phyloP scores from a whole-genome alignment of 2,797 vertebrate genomes.

The Peromyscus melanophrys region DNA sequence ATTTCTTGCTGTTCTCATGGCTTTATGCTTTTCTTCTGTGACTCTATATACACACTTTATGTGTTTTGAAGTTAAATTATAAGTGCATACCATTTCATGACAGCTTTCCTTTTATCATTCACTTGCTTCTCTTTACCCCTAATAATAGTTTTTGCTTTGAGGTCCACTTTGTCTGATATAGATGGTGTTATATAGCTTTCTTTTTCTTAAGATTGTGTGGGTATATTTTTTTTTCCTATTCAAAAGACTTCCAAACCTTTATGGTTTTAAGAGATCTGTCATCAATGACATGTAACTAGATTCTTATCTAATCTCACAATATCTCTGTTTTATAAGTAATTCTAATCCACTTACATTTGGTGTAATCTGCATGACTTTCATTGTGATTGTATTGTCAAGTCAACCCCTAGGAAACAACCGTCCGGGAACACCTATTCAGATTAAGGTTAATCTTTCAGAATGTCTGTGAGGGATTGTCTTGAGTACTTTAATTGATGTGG shows the following conservation, averaged over 20 bases:
- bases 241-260: not conserved
- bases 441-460: not conserved
- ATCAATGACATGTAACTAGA: not conserved
- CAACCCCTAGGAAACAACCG: not conserved
- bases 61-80: slow-evolving; percentile 6
- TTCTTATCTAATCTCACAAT: not conserved
- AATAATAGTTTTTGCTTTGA: not conserved
- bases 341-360: not conserved
- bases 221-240: not conserved
- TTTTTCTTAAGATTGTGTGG: not conserved
- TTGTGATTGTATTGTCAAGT: not conserved
- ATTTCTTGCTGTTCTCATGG: not conserved
- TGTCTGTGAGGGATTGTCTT: not conserved
- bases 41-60: not conserved
- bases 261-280: not conserved
- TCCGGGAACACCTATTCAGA: not conserved
- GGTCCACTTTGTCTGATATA: not conserved
- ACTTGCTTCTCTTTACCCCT: not conserved
- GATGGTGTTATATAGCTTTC: not conserved
- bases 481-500: not conserved
- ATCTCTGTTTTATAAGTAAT: not conserved
- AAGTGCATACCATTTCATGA: not conserved
- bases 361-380: not conserved
- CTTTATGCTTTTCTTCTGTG: not conserved
- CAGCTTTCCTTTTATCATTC: not conserved